Evolutionary conservation across 1,140 invertebrate genomes (phyloP).

Genomic region (Cotesia typhae): DNA sequence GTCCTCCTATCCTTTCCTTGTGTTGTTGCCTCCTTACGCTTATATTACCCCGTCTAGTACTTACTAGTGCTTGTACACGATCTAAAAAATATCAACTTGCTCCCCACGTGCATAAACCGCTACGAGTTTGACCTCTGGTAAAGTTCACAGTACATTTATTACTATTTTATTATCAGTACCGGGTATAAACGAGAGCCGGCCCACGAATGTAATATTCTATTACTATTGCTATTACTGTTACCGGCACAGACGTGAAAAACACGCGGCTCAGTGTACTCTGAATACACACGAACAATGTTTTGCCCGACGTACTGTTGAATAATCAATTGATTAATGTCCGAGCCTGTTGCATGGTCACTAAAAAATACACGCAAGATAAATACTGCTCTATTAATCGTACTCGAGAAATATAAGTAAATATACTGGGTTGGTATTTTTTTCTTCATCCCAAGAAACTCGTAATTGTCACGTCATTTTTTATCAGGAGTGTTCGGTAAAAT

Average conservation of each 20-base stretch:
- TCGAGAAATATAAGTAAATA: not conserved
- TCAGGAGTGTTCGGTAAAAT: too few relatives aligned
- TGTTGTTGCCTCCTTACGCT: too few relatives aligned
- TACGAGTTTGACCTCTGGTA: not conserved
- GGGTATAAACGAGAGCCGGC: slow-evolving; percentile 4
- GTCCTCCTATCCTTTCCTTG: too few relatives aligned
- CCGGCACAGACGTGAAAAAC: not conserved
- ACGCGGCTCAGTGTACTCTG: not conserved
- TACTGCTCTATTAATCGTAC: not conserved
- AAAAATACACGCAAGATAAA: not conserved
- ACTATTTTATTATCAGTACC: slow-evolving; percentile 5
- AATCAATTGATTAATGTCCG: slow-evolving; percentile 19
- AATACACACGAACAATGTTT: not conserved
- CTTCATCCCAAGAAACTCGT: too few relatives aligned
- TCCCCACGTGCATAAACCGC: not conserved
- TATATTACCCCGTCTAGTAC: too few relatives aligned
- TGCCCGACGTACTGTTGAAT: not conserved
- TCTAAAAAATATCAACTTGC: not conserved
- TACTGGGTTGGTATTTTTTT: too few relatives aligned
- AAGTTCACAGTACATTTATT: slow-evolving; percentile 2
- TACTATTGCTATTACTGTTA: not conserved
- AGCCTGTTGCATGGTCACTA: slow-evolving; percentile 11
- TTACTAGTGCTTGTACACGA: too few relatives aligned
- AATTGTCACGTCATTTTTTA: too few relatives aligned
- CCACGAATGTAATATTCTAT: slow-evolving; percentile 1